A percentile compares a stretch with the other conserved stretches of the same genome.
phyloP scores from a whole-genome alignment of 2,797 vertebrate species.

The Eurystomus glaucurus region DNA sequence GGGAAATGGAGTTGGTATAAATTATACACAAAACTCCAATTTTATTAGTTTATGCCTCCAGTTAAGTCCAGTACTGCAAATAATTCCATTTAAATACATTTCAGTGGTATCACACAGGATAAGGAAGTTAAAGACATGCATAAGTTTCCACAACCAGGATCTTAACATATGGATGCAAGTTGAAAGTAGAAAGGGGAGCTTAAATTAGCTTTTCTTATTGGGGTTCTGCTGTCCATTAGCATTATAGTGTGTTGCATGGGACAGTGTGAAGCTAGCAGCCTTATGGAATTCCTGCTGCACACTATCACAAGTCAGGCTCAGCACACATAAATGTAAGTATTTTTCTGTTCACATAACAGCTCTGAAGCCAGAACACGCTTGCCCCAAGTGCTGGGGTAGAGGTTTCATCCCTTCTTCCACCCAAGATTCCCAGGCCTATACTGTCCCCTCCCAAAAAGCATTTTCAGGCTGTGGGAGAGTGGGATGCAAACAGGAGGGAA shows the following conservation, averaged over 20 bases:
- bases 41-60: background rate
- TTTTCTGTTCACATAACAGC: background rate
- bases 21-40: background rate
- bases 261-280: background rate
- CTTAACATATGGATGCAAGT: background rate
- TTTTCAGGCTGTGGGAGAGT: fast-evolving
- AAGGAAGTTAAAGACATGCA: background rate
- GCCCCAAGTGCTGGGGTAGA: too few relatives aligned
- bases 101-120: background rate
- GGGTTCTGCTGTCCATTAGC: background rate
- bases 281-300: background rate
- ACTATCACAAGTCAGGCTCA: background rate
- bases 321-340: fast-evolving
- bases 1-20: background rate
- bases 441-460: background rate
- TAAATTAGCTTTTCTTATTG: background rate
- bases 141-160: background rate
- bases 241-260: fast-evolving
- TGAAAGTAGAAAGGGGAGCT: background rate
- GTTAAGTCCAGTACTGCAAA: background rate
- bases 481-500: fast-evolving
- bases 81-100: background rate
- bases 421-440: background rate
- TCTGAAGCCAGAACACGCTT: background rate
- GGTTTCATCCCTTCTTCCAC: background rate